These are phyloP conservation scores for Andrena fulva DNA, from an alignment of 2,888 invertebrate species.

Conservation along the genomic window DNA sequence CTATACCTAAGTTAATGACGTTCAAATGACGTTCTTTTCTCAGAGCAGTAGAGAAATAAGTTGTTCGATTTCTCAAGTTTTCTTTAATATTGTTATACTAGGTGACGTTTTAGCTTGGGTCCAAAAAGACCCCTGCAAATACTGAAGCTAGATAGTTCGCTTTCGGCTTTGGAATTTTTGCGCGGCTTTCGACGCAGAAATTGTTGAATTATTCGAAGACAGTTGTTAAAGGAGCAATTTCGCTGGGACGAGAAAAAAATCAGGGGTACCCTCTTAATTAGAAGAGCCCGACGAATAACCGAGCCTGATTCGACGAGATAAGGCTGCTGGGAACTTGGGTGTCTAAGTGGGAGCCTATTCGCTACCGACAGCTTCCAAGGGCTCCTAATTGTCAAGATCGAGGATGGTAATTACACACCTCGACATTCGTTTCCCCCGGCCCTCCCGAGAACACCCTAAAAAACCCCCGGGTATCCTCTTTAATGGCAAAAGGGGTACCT, in stretches of 20 bases:
- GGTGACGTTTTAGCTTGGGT: no score
- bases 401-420: constrained; percentile 77
- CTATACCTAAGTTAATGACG: no score
- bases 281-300: constrained; percentile 80
- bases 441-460: constrained; percentile 41
- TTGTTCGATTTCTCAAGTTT: no score
- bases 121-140: no score
- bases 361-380: constrained; percentile 76
- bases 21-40: no score
- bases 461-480: constrained; percentile 26
- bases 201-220: constrained; percentile 39
- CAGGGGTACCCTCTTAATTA: constrained; percentile 75
- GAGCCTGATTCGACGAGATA: constrained; percentile 78
- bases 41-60: no score
- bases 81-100: no score
- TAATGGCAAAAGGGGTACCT: constrained; percentile 33
- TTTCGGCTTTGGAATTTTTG: no score
- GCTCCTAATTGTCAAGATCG: constrained; percentile 81
- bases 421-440: constrained; percentile 59
- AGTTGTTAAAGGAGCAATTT: constrained; percentile 47
- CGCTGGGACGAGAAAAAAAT: constrained; percentile 49
- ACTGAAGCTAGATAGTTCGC: no score
- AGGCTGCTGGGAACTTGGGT: constrained; percentile 69
- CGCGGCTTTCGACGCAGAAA: not conserved
- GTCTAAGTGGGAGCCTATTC: constrained; percentile 76